Evolutionary conservation across 2,888 invertebrate species (phyloP).

Genomic region (Scelioninae gen. 2): DNA sequence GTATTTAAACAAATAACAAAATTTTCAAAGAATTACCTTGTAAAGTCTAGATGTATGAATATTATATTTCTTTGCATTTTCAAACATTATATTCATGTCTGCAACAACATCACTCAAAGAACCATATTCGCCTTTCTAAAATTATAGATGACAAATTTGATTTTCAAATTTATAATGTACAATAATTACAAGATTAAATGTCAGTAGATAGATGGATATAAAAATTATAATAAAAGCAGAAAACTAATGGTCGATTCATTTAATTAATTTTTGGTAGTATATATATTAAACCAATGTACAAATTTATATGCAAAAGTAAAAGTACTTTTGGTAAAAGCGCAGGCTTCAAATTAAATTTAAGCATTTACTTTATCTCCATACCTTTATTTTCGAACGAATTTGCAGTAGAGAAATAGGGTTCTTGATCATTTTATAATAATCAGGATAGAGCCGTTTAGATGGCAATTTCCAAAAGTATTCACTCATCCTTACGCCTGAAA

Average conservation of each 20-base stretch:
- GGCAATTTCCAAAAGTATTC: conserved; percentile 97
- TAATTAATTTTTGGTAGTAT: no score
- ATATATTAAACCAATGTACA: no score
- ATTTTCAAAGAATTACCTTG: conserved; percentile 77
- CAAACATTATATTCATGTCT: conserved; percentile 97
- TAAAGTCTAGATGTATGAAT: conserved; percentile 87
- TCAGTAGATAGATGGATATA: no score
- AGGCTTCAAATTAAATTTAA: background rate
- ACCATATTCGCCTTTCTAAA: conserved; percentile 84
- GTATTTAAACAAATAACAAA: background rate
- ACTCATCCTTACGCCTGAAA: conserved; percentile 85
- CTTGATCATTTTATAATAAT: conserved; percentile 98
- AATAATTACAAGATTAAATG: no score
- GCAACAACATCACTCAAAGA: conserved; percentile 92
- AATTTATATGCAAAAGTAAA: no score
- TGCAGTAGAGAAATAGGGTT: conserved; percentile 96
- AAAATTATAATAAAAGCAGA: no score
- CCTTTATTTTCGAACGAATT: conserved; percentile 88
- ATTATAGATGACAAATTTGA: background rate
- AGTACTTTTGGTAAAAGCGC: no score
- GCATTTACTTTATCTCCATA: conserved; percentile 63
- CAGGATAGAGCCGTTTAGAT: conserved; percentile 92
- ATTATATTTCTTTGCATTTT: conserved; percentile 96
- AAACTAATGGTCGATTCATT: no score
- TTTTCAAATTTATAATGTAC: background rate